Conservation (phyloP, 2,113 vertebrate species). For the Panurus biarmicus region DNA sequence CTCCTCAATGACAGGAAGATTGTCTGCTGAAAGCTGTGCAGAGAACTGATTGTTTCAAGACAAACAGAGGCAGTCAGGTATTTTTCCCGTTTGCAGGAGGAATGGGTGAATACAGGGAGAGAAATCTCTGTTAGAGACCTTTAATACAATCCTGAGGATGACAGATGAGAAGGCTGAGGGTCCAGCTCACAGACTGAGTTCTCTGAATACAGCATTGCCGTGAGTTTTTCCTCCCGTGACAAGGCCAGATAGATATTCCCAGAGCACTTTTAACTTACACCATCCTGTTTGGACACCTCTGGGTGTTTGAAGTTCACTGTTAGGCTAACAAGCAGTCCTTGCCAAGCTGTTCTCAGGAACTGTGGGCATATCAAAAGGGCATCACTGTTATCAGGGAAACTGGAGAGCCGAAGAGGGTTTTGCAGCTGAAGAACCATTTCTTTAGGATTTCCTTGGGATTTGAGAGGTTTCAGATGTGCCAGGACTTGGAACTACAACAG, state of each 20-base stretch:
- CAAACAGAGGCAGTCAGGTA: fast-evolving
- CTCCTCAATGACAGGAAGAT: neutral
- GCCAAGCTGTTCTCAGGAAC: neutral
- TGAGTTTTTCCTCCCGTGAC: neutral
- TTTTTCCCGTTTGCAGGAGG: neutral
- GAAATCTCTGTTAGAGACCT: neutral
- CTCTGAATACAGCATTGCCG: neutral
- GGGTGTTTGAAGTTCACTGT: neutral
- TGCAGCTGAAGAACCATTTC: neutral
- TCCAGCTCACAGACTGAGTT: neutral
- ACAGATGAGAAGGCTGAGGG: neutral
- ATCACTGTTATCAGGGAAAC: neutral
- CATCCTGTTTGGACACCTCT: neutral
- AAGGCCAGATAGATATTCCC: neutral
- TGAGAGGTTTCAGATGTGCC: neutral
- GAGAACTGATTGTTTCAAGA: neutral
- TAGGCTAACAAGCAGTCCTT: neutral
- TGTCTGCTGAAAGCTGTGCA: neutral
- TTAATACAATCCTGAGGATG: neutral
- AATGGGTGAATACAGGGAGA: neutral
- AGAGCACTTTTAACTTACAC: neutral
- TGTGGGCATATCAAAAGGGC: neutral
- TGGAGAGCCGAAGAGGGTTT: neutral
- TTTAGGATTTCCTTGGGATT: neutral
- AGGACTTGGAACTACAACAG: neutral